Base-by-base conservation (phyloP, 1,140 invertebrate genomes). In the Listronotus oregonensis region DNA sequence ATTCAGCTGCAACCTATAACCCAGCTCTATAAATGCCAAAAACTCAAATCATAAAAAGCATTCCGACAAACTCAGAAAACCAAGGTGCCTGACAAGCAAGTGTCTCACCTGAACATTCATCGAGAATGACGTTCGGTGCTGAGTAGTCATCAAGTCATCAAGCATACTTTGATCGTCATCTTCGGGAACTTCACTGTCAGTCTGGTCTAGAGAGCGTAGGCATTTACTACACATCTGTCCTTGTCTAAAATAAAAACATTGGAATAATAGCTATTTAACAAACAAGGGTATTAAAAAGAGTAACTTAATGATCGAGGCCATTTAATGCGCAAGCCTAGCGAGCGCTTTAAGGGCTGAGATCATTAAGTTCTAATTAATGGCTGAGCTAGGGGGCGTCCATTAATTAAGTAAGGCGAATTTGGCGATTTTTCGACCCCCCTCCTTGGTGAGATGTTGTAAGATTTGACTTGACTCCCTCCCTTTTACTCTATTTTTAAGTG, bases 151-250 rank as follows among this genome's bases (percentile, higher is more conserved):
- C 27, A 87, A 78, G 1, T 87, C 88, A 66, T 87, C 87, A 50
- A 88, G 84, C 49, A 87, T 82, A 67, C 86, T 87, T 47, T 81
- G 71, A 59, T 86, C 83, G 65, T 92, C 90, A 49, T 91, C 89
- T 55, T 89, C 89, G n/a, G 85, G 89, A 69, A 89, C 83, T 67
- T 90, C 88, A 61, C 90, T 87, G 15, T 76, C 57, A 15, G 40
- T 77, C 11, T 83, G 79, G 51, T 90, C 89, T 42, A 88, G 83
- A 32, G 82, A 83, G 31, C 90, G 82, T 21, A 93, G 80, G 74
- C 92, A 94, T 67, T 90, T 86, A 59, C 86, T 86, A 73, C 90
- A 93, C 59, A 92, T 81, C 73, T 91, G 88, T 4, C 90, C 90
- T 83, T 90, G 87, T 75, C 90, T 91, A 73, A 54, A 60, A 50